Conservation (phyloP, 2,797 vertebrate species). For the Lacerta agilis region DNA sequence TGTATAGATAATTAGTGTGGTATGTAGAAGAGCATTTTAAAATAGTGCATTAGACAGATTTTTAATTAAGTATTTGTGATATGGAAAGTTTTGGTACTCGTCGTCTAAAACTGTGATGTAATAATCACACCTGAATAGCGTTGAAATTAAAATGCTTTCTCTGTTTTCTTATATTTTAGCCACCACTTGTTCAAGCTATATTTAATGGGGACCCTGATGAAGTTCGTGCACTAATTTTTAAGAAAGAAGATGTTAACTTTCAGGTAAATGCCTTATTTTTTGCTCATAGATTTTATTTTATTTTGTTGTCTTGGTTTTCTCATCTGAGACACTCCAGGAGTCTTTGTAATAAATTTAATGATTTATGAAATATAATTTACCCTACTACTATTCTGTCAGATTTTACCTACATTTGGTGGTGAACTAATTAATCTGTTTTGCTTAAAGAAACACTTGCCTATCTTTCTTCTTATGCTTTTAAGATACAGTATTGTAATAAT, state of each 20-base stretch:
- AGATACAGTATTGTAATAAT: background rate
- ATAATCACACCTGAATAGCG: background rate
- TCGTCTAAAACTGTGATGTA: background rate
- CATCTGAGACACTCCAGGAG: slow-evolving; percentile 16
- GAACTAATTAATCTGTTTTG: background rate
- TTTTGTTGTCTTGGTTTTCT: slow-evolving; percentile 26
- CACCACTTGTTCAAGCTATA: slow-evolving; percentile 97
- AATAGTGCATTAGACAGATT: background rate
- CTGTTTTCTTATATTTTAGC: slow-evolving; percentile 82
- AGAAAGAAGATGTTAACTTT: slow-evolving; percentile 99
- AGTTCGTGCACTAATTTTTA: slow-evolving; percentile 97
- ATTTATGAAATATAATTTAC: background rate
- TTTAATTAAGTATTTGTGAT: slow-evolving; percentile 4
- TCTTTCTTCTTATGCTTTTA: background rate
- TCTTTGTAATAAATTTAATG: slow-evolving; percentile 5
- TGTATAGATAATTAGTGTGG: background rate
- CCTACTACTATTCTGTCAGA: background rate
- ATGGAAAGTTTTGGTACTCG: slow-evolving; percentile 32
- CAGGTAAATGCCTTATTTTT: slow-evolving; percentile 84
- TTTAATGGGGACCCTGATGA: slow-evolving; percentile 98
- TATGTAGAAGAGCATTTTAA: background rate
- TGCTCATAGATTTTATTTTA: slow-evolving; percentile 24
- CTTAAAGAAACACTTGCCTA: background rate
- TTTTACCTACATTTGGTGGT: background rate
- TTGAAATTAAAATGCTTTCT: slow-evolving; percentile 29